Base-by-base conservation (phyloP, 64 coral and sea anemone species). In the Montipora foliosa region DNA sequence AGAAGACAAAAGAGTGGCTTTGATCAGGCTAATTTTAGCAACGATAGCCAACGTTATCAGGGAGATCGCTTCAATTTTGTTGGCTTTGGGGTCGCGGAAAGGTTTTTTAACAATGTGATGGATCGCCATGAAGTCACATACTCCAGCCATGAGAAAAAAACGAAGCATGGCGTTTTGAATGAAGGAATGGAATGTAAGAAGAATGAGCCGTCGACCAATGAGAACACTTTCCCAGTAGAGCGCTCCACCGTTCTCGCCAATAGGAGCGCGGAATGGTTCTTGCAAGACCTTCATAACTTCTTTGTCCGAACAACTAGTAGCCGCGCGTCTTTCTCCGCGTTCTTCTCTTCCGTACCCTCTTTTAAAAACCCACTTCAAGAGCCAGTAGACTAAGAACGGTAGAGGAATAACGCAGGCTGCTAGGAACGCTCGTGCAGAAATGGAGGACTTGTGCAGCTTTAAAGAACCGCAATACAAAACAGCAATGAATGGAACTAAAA, bases 211-310 rank as follows among this genome's bases (percentile, higher is more conserved):
- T 15, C 95, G 95, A 59, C 82, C 92, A 78, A 92, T 94, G 22
- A 97, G 59, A 73, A 97, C 77, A 44, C 95, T 97, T 74, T 97
- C 95, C 95, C 95, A 97, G 71, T 97, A 88, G 0, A 94, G 58
- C 0, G 95, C 72, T 57, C 95, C 95, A 66, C 48, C 6, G 29
- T 85, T 47, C 19, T 59, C 49, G 20, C 25, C 83, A 66, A 12
- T 64, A 44, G 76, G 76, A 49, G 45, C 12, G 21, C 92, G 88
- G 44, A 97, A 97, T 49, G 95, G 88, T 6, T 53, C 95, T 45
- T 80, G 67, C 6, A 97, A 55, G 11, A 94, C 92, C 25, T 57
- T 74, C 44, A 94, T 68, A 10, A 97, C 29, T 1, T 79, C 48
- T 59, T 64, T 58, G 20, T 62, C 67, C 9, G 47, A 48, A 19